phyloP scores from a whole-genome alignment of 2,888 invertebrate genomes.

The Helleia helle region DNA sequence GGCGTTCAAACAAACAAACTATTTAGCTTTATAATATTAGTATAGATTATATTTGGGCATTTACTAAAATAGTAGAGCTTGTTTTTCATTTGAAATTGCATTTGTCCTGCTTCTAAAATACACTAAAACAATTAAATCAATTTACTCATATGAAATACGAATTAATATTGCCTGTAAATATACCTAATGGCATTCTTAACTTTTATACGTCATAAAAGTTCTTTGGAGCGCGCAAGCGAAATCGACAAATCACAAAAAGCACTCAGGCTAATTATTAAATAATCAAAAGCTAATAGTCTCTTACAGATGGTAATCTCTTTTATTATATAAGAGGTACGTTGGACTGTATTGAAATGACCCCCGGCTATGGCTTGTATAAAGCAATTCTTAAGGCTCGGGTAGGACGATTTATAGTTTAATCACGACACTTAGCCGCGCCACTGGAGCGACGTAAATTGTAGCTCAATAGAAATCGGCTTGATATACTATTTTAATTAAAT shows the following conservation, averaged over 20 bases:
- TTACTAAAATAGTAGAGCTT: too few species aligned
- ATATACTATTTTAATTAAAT: constrained; percentile 4
- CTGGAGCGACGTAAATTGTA: constrained; percentile 63
- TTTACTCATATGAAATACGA: too few species aligned
- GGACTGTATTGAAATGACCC: neutral
- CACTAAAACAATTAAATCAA: too few species aligned
- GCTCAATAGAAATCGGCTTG: constrained; percentile 18
- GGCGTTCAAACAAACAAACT: too few species aligned
- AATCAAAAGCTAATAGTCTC: constrained; percentile 5
- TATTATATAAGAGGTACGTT: neutral
- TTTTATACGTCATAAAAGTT: neutral
- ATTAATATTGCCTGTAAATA: too few species aligned
- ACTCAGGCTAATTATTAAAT: neutral
- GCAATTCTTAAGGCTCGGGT: constrained; percentile 24
- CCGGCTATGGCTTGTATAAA: constrained; percentile 19
- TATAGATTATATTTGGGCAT: too few species aligned
- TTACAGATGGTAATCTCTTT: constrained; percentile 6
- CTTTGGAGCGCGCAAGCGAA: too few species aligned
- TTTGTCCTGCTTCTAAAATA: too few species aligned
- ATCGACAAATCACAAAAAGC: neutral
- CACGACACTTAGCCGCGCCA: constrained; percentile 56
- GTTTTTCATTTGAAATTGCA: too few species aligned
- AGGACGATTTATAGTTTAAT: constrained; percentile 63
- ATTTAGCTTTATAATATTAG: too few species aligned
- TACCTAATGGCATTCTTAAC: too few species aligned